These are phyloP conservation scores for Conus betulinus DNA, from an alignment of 1,140 invertebrate genomes.

Conservation along the genomic window DNA sequence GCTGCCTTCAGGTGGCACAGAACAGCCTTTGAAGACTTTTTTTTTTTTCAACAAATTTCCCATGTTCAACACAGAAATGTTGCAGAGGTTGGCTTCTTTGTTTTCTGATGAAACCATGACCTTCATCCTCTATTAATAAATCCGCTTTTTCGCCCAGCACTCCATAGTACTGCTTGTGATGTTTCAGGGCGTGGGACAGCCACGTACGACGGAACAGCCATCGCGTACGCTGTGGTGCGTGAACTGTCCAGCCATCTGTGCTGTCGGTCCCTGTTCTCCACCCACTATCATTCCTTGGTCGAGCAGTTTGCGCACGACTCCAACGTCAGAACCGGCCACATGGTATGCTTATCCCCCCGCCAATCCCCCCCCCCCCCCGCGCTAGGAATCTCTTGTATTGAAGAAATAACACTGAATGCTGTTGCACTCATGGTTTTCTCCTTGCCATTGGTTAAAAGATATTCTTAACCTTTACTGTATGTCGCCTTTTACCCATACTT, in stretches of 20 bases:
- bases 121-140: too few relatives aligned
- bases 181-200: conserved; percentile 89
- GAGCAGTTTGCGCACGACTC: conserved; percentile 86
- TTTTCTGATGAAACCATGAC: too few relatives aligned
- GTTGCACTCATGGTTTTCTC: too few relatives aligned
- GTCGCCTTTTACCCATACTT: too few relatives aligned
- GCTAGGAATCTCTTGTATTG: neutral
- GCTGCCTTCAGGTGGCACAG: too few relatives aligned
- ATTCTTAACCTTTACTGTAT: neutral
- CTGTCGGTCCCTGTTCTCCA: conserved; percentile 94
- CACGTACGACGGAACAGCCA: conserved; percentile 97
- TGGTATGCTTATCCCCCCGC: conserved; percentile 80
- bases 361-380: too few relatives aligned
- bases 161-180: neutral
- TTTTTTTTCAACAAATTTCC: too few relatives aligned
- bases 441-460: neutral
- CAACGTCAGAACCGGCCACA: conserved; percentile 90
- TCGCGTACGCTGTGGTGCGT: conserved; percentile 91
- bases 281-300: conserved; percentile 96
- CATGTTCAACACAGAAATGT: too few relatives aligned
- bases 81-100: too few relatives aligned
- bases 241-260: conserved; percentile 83
- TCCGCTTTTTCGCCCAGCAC: too few relatives aligned
- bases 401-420: too few relatives aligned
- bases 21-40: too few relatives aligned